Conservation (phyloP, 2,888 invertebrate species). For the Sinopyrophorus schimmeli region DNA sequence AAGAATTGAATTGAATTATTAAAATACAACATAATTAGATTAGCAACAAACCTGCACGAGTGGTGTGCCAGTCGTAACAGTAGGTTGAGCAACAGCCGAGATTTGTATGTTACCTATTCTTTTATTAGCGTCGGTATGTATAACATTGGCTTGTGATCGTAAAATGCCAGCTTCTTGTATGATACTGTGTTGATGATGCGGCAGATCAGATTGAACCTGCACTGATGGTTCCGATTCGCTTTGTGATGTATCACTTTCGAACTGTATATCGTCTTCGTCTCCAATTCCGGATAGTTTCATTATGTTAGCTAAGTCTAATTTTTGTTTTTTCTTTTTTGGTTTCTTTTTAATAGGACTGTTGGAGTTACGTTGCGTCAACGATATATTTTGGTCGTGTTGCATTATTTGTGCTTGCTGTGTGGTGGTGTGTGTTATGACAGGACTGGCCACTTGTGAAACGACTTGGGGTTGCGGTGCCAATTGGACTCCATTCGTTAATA, state of each 20-base stretch:
- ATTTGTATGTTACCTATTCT: constrained; percentile 53
- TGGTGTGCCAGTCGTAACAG: constrained; percentile 52
- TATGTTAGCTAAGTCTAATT: constrained; percentile 71
- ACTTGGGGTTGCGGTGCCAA: constrained; percentile 24
- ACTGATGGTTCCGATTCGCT: constrained; percentile 52
- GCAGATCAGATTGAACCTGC: constrained; percentile 47
- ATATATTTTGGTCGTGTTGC: constrained; percentile 33
- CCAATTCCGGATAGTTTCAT: constrained; percentile 71
- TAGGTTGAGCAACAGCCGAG: constrained; percentile 48
- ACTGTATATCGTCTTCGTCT: constrained; percentile 66
- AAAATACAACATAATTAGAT: constrained; percentile 1
- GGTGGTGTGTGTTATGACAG: constrained; percentile 24
- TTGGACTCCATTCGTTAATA: constrained; percentile 63
- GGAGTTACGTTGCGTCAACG: constrained; percentile 12
- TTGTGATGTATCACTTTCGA: constrained; percentile 54
- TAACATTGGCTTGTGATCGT: constrained; percentile 33
- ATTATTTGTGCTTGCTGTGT: constrained; percentile 49
- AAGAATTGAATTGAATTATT: constrained; percentile 12
- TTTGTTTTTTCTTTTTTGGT: constrained; percentile 59
- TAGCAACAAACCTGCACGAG: constrained; percentile 45
- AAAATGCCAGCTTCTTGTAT: constrained; percentile 27
- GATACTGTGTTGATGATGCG: constrained; percentile 34
- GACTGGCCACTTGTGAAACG: constrained; percentile 30
- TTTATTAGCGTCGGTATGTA: constrained; percentile 42
- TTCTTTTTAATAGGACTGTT: constrained; percentile 59